Evolutionary conservation across 2,113 vertebrate genomes (phyloP), one percentile per base, ranked within the genome.

Genomic region (Manacus vitellinus): DNA sequence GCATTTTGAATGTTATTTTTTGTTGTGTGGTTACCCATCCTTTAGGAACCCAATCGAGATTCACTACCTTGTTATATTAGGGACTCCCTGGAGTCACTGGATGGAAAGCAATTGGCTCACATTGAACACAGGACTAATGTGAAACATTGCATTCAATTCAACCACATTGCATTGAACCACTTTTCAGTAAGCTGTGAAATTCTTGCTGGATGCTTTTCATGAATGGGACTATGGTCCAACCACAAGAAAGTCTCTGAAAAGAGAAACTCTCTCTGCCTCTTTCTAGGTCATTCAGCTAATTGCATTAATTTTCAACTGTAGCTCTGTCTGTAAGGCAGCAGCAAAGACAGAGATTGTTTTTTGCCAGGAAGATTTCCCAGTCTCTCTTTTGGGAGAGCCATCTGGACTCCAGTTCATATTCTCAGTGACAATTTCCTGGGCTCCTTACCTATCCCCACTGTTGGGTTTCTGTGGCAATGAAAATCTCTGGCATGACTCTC

Each of bases 141-240:
- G 63, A 96, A 93, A 66, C 78, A 71, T 49, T 62, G 41, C 62
- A 76, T 76, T 85, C 82, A 77, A 47, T 80, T 80, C 63, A 92
- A 13, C 24, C n/a, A 90, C 90, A 83, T 84, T 84, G 33, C 72
- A 63, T 28, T 54, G 78, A 93, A 93, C 47, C 62, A 66, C 81
- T 96, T 92, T 82, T 79, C 81, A 94, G 78, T 90, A 90, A 89
- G 35, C 90, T 94, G 78, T 90, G 88, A 95, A 92, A 96, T 95
- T 94, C 90, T 91, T 92, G 33, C 37, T 85, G 63, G 90, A 90
- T 92, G 59, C 59, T 92, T 94, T 68, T 93, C 55, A 74, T 90
- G 90, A 92, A 92, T 90, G 51, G 55, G 63, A 89, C 82, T 79
- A 90, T 23, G 71, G 90, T 96, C 72, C 75, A 92, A 70, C 81